Evolutionary conservation across 2,113 vertebrate species (phyloP).

Genomic region (Cephalopterus ornatus): DNA sequence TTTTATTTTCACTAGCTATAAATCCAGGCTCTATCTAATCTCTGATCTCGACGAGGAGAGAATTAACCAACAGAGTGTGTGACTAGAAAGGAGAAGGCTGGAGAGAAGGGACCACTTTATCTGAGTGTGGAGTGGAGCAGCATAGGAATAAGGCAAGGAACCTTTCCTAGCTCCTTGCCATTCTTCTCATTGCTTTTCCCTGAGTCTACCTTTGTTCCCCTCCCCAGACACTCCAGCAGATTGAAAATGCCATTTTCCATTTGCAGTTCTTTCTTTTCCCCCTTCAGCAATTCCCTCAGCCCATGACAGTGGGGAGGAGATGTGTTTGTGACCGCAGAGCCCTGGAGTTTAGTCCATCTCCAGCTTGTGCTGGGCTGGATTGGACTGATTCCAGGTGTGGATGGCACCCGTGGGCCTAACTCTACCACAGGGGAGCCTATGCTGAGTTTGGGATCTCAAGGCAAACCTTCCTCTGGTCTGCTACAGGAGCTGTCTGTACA

Average conservation of each 20-base stretch:
- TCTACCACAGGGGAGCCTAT: neutral
- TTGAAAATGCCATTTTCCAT: slow-evolving; percentile 32
- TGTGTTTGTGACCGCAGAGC: neutral
- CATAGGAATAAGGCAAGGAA: slow-evolving; percentile 53
- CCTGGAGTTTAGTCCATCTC: neutral
- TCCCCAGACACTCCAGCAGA: neutral
- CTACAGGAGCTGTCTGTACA: neutral
- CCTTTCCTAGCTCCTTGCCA: neutral
- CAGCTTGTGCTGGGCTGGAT: neutral
- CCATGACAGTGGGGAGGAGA: neutral
- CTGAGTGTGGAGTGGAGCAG: slow-evolving; percentile 39
- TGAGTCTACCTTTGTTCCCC: neutral
- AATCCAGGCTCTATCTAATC: slow-evolving; percentile 74
- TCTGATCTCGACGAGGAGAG: slow-evolving; percentile 69
- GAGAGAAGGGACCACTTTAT: slow-evolving; percentile 55
- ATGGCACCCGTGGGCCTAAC: neutral
- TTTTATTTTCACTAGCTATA: slow-evolving; percentile 73
- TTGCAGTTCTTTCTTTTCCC: neutral
- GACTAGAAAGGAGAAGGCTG: slow-evolving; percentile 68
- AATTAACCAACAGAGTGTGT: slow-evolving; percentile 68
- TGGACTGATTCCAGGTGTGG: neutral
- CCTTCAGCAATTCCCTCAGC: neutral
- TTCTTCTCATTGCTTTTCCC: neutral
- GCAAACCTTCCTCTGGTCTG: neutral
- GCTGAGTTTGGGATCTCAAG: fast-evolving